These are phyloP conservation scores for Varanus salvator DNA, from an alignment of 2,113 vertebrate genomes.

Conservation along the genomic window DNA sequence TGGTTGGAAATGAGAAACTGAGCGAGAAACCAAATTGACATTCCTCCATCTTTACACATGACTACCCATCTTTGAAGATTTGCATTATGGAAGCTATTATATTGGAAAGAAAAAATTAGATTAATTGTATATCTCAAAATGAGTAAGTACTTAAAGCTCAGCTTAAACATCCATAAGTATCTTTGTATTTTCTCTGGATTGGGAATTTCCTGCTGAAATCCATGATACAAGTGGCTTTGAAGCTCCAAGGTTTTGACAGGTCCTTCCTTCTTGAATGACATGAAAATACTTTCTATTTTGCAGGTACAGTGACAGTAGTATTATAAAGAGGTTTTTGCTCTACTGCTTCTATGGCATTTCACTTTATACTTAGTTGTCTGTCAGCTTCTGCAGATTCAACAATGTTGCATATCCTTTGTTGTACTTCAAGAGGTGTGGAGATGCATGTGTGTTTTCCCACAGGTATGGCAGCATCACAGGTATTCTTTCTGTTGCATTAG, in stretches of 20 bases:
- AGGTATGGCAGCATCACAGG: constrained; percentile 19
- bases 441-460: constrained; percentile 8
- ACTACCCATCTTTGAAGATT: neutral
- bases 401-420: constrained; percentile 6
- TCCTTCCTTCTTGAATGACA: constrained; percentile 29
- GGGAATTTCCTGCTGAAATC: neutral
- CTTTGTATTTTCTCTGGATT: neutral
- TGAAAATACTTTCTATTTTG: constrained; percentile 21
- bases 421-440: constrained; percentile 7
- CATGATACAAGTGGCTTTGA: neutral
- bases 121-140: neutral
- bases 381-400: constrained; percentile 33
- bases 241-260: neutral
- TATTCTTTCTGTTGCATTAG: constrained; percentile 26
- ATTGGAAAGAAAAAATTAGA: constrained; percentile 9
- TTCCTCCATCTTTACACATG: too few relatives aligned
- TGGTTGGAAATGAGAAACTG: neutral
- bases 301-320: constrained; percentile 18
- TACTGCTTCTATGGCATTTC: neutral
- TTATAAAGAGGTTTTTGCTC: constrained; percentile 15
- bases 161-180: neutral
- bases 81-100: neutral
- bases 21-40: too few relatives aligned
- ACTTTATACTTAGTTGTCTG: constrained; percentile 40
- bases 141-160: neutral